These are phyloP conservation scores for Gobionotothen gibberifrons DNA, from an alignment of 2,797 vertebrate genomes.

Conservation along the genomic window DNA sequence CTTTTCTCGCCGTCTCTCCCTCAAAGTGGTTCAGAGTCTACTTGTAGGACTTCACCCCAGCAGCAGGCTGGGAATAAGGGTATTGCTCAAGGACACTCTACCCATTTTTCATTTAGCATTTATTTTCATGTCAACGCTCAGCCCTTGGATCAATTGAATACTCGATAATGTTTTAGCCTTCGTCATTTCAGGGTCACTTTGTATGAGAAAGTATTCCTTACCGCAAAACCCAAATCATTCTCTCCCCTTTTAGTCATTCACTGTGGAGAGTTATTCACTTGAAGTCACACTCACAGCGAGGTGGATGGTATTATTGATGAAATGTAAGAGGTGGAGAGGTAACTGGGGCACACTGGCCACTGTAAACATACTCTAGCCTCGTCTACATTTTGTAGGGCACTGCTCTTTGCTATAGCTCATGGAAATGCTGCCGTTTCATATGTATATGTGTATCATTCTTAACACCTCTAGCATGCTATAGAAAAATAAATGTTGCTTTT, in stretches of 20 bases:
- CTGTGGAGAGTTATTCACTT: neutral
- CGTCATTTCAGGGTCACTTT: slow-evolving; percentile 5
- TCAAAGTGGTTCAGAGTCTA: slow-evolving; percentile 10
- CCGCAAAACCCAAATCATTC: neutral
- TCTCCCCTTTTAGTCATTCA: slow-evolving; percentile 15
- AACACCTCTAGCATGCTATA: neutral
- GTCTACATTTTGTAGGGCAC: neutral
- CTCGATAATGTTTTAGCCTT: neutral
- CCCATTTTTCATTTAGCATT: slow-evolving; percentile 5
- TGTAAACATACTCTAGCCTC: neutral
- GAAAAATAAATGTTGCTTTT: no score
- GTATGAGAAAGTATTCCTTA: neutral
- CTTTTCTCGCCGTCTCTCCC: slow-evolving; percentile 3
- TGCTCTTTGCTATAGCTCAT: neutral
- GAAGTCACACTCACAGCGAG: neutral
- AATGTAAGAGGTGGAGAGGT: neutral
- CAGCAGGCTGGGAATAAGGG: neutral
- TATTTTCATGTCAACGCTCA: slow-evolving; percentile 24
- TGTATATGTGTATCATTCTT: neutral
- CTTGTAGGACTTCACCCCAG: neutral
- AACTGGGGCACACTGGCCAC: neutral
- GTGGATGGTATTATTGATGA: neutral
- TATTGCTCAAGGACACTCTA: slow-evolving; percentile 20
- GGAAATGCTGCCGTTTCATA: neutral
- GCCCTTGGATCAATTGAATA: slow-evolving; percentile 23